These are phyloP conservation scores for Cherax destructor DNA, from an alignment of 1,140 invertebrate genomes.

Conservation along the genomic window DNA sequence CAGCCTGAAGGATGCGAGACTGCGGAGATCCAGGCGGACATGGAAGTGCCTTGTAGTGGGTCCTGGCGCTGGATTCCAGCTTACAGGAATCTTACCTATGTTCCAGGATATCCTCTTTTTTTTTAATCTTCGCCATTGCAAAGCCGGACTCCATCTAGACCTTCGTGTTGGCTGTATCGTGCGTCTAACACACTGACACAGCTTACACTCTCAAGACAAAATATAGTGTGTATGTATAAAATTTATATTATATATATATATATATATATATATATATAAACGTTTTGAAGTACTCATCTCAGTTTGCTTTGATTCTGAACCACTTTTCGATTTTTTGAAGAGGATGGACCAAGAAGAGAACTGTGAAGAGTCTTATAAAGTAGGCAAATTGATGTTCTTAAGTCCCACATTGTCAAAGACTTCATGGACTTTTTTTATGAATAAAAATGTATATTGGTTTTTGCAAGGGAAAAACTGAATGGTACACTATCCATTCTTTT, in stretches of 20 bases:
- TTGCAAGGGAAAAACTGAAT: too few relatives aligned
- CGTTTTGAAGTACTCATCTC: neutral
- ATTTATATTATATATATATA: neutral
- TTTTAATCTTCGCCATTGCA: neutral
- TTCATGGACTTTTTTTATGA: too few relatives aligned
- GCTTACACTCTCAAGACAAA: too few relatives aligned
- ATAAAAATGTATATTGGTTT: too few relatives aligned
- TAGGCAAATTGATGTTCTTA: neutral
- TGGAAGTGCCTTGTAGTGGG: slow-evolving; percentile 30
- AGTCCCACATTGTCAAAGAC: too few relatives aligned
- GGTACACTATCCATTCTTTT: too few relatives aligned
- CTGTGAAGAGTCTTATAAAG: neutral
- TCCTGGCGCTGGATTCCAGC: neutral
- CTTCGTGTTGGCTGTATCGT: neutral
- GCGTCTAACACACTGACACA: too few relatives aligned
- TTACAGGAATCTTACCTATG: neutral
- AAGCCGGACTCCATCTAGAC: neutral
- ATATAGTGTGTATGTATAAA: neutral
- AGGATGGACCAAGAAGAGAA: neutral
- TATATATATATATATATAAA: too few relatives aligned
- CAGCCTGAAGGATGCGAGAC: neutral
- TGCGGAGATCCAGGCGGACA: slow-evolving; percentile 21
- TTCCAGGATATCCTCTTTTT: neutral
- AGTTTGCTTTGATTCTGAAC: neutral
- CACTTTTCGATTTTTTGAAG: neutral